Base-by-base conservation (phyloP, 2,113 vertebrate species). In the human (Homo sapiens) region DNA sequence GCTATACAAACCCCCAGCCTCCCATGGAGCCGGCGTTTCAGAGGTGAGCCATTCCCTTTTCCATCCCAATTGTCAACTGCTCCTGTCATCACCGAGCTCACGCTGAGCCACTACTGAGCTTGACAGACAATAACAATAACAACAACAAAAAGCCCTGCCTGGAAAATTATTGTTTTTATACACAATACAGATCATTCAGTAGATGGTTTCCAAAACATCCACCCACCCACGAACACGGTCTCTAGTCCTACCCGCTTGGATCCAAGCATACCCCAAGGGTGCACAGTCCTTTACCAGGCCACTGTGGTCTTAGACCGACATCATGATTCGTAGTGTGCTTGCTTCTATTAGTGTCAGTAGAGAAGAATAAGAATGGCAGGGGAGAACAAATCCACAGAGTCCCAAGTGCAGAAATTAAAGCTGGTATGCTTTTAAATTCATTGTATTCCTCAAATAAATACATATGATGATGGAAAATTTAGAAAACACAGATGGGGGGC, bases 91-190 rank as follows among this genome's bases (percentile, higher is more conserved):
- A 0, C 45, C 0, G 57, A 61, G 52, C 83, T 80, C 98, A 27
- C 0, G 59, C 97, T 96, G 97, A 97, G 97, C 95, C 45, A n/a
- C 93, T 5, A 17, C 90, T 66, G 90, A 97, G 96, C 95, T 97
- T 93, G 97, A 97, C 84, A 97, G 96, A 97, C 92, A 79, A 96
- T 89, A 90, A 94, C 96, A 94, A 84, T 96, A 97, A 97, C 94
- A 95, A 93, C 91, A 94, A 97, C 85, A 90, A 80, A 97, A 95
- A 96, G 90, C 72, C 78, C 92, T 96, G 97, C 95, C 92, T 95
- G 92, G 90, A 96, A 98, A 97, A 98, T 97, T 87, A 97, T 97
- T 97, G 97, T 96, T 98, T 97, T 97, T 95, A 95, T 89, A 96
- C 90, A 93, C 81, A 94, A 92, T 90, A 82, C 87, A 93, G 87